These are phyloP conservation scores for Polypedilum vanderplanki DNA, from an alignment of 1,140 invertebrate genomes.

Conservation along the genomic window DNA sequence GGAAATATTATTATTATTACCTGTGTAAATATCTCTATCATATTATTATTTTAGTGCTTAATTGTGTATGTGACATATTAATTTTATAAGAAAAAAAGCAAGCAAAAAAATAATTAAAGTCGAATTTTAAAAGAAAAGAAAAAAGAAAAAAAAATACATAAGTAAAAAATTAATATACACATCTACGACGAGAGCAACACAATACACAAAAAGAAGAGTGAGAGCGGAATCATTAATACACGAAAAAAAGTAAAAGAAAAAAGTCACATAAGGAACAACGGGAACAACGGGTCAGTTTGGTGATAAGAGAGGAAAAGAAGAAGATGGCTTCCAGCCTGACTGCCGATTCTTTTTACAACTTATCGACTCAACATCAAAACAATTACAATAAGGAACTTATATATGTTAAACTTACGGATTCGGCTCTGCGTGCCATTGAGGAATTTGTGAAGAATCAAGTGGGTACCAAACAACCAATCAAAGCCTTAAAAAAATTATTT, in stretches of 20 bases:
- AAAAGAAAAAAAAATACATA: slow-evolving; percentile 24
- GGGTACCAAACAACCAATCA: slow-evolving; percentile 47
- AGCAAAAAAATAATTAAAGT: slow-evolving; percentile 28
- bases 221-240: slow-evolving; percentile 10
- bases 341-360: slow-evolving; percentile 13
- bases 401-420: slow-evolving; percentile 92
- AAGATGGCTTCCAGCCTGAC: slow-evolving; percentile 26
- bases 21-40: slow-evolving; percentile 29
- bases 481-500: not conserved
- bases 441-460: slow-evolving; percentile 80
- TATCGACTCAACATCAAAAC: slow-evolving; percentile 64
- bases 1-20: slow-evolving; percentile 20
- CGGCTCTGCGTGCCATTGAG: slow-evolving; percentile 81
- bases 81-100: slow-evolving; percentile 29
- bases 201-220: slow-evolving; percentile 1
- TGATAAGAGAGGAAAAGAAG: not conserved
- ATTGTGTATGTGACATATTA: slow-evolving; percentile 29
- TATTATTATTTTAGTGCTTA: slow-evolving; percentile 9
- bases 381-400: slow-evolving; percentile 82
- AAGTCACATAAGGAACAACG: slow-evolving; percentile 23
- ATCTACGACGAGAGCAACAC: slow-evolving; percentile 1
- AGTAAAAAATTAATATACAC: slow-evolving; percentile 19
- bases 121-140: slow-evolving; percentile 21
- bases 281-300: slow-evolving; percentile 4
- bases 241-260: not conserved